Evolutionary conservation across 2,797 vertebrate genomes (phyloP).

Genomic region (Poliocrania exsul): DNA sequence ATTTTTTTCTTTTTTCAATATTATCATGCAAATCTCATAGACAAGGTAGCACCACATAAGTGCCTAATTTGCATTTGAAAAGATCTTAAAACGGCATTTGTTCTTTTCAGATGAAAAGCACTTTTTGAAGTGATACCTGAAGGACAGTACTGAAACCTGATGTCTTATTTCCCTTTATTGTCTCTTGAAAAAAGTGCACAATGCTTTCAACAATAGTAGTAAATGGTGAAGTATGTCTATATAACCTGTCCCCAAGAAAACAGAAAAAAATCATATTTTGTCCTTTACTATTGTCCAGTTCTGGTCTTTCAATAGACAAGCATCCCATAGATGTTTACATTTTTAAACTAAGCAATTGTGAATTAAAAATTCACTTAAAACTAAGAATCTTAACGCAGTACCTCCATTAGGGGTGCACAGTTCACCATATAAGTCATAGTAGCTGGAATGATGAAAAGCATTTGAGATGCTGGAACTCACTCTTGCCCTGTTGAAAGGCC

Average conservation of each 20-base stretch:
- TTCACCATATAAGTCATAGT: background rate
- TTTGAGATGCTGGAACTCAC: background rate
- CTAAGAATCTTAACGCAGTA: background rate
- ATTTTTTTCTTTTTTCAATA: background rate
- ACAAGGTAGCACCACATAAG: background rate
- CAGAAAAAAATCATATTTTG: background rate
- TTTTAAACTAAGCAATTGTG: background rate
- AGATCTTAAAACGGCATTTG: background rate
- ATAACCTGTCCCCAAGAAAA: background rate
- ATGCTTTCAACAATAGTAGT: background rate
- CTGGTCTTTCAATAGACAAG: background rate
- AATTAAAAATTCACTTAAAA: background rate
- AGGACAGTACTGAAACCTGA: background rate
- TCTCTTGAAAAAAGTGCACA: background rate
- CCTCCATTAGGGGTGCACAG: background rate
- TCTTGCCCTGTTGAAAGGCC: background rate
- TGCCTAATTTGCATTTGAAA: background rate
- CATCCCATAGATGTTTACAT: background rate
- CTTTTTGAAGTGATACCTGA: background rate
- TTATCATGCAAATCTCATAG: background rate
- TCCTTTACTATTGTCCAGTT: background rate
- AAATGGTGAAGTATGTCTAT: background rate
- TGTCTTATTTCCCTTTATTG: background rate
- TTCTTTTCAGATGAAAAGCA: background rate
- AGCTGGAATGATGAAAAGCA: background rate